These are phyloP conservation scores for Fragum fragum DNA, from an alignment of 2,888 invertebrate species.

Conservation along the genomic window DNA sequence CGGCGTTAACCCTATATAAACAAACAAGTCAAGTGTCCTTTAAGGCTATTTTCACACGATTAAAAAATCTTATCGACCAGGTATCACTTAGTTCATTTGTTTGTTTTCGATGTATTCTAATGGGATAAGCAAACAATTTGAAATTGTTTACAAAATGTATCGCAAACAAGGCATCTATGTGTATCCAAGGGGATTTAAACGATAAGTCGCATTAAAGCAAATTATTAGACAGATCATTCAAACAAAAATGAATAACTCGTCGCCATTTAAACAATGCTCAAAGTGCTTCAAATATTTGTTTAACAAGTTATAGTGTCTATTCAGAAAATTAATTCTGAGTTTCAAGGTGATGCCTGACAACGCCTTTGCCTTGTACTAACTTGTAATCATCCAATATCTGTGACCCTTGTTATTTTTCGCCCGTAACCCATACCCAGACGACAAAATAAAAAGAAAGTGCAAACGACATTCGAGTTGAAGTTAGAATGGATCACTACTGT, in stretches of 20 bases:
- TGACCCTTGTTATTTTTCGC: too few species aligned
- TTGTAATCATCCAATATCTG: too few species aligned
- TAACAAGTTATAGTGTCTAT: not conserved
- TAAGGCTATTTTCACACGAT: conserved; percentile 1
- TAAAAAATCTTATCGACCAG: not conserved
- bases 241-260: not conserved
- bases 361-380: too few species aligned
- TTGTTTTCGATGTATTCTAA: not conserved
- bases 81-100: not conserved
- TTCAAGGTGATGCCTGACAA: too few species aligned
- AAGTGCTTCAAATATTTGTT: conserved; percentile 16
- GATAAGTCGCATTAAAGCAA: conserved; percentile 13
- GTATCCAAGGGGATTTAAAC: conserved; percentile 6
- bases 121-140: conserved; percentile 10
- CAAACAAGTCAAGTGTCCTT: too few species aligned
- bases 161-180: conserved; percentile 10
- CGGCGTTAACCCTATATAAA: too few species aligned
- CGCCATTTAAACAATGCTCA: conserved; percentile 15
- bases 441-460: too few species aligned
- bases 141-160: not conserved
- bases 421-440: too few species aligned
- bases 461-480: too few species aligned
- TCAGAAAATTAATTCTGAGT: too few species aligned
- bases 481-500: too few species aligned
- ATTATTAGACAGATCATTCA: conserved; percentile 8